phyloP scores from a whole-genome alignment of 2,888 invertebrate genomes.

The Caenorhabditis macrosperma region DNA sequence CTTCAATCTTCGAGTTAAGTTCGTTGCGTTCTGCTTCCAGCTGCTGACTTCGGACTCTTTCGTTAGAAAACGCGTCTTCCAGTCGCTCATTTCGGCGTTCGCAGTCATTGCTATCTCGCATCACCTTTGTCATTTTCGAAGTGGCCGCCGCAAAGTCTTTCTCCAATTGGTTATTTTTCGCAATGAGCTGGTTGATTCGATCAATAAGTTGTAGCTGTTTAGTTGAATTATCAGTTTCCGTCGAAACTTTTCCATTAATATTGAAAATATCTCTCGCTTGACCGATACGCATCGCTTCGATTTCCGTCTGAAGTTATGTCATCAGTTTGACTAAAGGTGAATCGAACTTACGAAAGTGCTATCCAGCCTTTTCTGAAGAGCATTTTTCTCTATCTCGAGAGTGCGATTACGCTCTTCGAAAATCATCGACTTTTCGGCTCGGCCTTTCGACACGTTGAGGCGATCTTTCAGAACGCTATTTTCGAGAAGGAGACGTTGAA shows the following conservation, averaged over 20 bases:
- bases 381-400: conserved; percentile 43
- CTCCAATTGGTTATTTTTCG: conserved; percentile 50
- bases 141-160: conserved; percentile 57
- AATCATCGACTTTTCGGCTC: conserved; percentile 54
- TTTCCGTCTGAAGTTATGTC: conserved; percentile 40
- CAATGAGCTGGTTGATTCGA: conserved; percentile 33
- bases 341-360: conserved; percentile 44
- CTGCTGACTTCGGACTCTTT: conserved; percentile 23
- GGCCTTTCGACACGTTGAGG: conserved; percentile 41
- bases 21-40: conserved; percentile 18
- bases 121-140: conserved; percentile 47
- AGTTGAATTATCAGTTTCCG: conserved; percentile 15
- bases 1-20: conserved; percentile 17
- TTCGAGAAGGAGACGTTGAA: conserved; percentile 51
- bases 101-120: conserved; percentile 33
- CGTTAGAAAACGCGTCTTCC: conserved; percentile 52
- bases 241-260: conserved; percentile 22
- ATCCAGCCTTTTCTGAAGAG: conserved; percentile 44
- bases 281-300: conserved; percentile 53
- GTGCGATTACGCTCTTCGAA: conserved; percentile 48
- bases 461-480: conserved; percentile 59
- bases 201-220: conserved; percentile 45
- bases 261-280: conserved; percentile 41
- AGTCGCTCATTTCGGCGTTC: conserved; percentile 43
- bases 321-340: not conserved